phyloP scores from a whole-genome alignment of 2,888 invertebrate genomes.

The Acanthococcus lagerstroemiae region DNA sequence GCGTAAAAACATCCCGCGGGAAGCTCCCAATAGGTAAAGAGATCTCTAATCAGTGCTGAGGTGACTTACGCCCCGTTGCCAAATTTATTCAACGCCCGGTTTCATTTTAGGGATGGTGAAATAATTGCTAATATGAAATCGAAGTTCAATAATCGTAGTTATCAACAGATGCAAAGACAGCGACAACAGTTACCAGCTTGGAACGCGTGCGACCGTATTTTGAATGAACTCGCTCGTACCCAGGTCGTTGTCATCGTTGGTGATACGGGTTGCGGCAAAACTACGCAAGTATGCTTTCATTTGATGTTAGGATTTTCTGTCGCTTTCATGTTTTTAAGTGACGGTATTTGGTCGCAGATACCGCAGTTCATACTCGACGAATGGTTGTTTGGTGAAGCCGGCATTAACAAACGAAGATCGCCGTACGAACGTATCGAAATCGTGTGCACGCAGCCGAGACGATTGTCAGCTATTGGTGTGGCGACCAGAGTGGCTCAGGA shows the following conservation, averaged over 20 bases:
- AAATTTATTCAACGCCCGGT: not conserved
- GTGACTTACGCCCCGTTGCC: too few relatives aligned
- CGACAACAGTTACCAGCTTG: constrained; percentile 26
- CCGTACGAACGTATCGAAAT: constrained; percentile 51
- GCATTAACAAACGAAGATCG: constrained; percentile 56
- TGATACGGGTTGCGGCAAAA: constrained; percentile 84
- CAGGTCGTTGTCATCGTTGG: constrained; percentile 65
- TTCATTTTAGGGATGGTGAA: constrained; percentile 10
- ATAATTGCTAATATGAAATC: not conserved
- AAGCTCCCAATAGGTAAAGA: not conserved
- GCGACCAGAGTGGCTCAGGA: constrained; percentile 86
- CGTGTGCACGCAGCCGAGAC: constrained; percentile 82
- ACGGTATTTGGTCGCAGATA: constrained; percentile 40
- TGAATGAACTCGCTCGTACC: not conserved
- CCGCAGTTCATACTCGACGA: constrained; percentile 88
- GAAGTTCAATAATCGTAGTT: constrained; percentile 17
- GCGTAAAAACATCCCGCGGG: not conserved
- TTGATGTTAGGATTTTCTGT: not conserved
- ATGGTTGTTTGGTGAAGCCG: constrained; percentile 63
- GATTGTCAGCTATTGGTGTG: constrained; percentile 84
- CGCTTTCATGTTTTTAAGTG: not conserved
- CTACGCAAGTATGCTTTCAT: constrained; percentile 60
- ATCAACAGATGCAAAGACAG: constrained; percentile 1
- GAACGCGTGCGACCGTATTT: not conserved
- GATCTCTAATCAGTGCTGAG: too few relatives aligned